Conservation (phyloP, 2,888 invertebrate genomes). For the Cosmopolites sordidus region DNA sequence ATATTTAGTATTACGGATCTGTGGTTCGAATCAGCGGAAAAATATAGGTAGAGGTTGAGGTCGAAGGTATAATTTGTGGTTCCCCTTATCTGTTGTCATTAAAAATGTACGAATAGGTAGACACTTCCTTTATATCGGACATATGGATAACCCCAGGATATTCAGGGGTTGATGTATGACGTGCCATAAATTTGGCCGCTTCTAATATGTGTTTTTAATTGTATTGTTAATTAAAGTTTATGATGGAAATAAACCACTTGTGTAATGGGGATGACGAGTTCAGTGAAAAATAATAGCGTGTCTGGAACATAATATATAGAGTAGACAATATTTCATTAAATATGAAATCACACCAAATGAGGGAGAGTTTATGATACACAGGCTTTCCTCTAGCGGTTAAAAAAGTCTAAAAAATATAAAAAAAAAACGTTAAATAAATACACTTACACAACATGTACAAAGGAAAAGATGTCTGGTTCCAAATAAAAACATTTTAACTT, state of each 20-base stretch:
- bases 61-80: conserved; percentile 44
- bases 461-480: too few species aligned
- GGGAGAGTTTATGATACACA: too few species aligned
- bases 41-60: conserved; percentile 33
- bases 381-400: too few species aligned
- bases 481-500: too few species aligned
- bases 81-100: conserved; percentile 41
- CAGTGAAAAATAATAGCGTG: not conserved
- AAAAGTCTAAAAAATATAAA: too few species aligned
- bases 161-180: conserved; percentile 33
- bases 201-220: conserved; percentile 43
- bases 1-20: too few species aligned
- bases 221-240: conserved; percentile 38
- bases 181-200: conserved; percentile 35
- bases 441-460: too few species aligned
- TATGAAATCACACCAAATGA: too few species aligned
- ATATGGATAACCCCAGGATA: conserved; percentile 29
- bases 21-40: too few species aligned
- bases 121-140: conserved; percentile 37
- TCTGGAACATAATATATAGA: not conserved
- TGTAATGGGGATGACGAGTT: conserved; percentile 22
- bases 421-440: too few species aligned
- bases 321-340: too few species aligned
- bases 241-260: conserved; percentile 26
- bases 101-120: conserved; percentile 37